Conservation (phyloP, 2,888 invertebrate species). For the Cryptophagus acutangulus region DNA sequence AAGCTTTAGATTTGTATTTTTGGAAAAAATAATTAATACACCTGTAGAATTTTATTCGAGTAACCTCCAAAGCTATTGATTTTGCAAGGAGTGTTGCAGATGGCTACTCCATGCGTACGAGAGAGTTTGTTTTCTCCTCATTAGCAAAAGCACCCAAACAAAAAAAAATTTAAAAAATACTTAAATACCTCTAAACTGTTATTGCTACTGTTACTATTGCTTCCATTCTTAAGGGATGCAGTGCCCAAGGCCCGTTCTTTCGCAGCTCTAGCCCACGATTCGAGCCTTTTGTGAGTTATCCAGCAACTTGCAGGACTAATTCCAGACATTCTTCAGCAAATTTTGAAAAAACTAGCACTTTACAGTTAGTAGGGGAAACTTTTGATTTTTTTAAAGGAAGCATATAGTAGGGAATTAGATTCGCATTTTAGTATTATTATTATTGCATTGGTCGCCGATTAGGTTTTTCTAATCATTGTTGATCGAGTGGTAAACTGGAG, state of each 20-base stretch:
- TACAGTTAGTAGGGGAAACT: conserved; percentile 1
- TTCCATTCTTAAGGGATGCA: conserved; percentile 44
- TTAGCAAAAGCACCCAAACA: too few relatives aligned
- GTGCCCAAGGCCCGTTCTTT: conserved; percentile 57
- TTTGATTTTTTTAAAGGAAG: conserved; percentile 3
- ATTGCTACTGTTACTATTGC: conserved; percentile 53
- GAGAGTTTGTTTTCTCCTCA: too few relatives aligned
- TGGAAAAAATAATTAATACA: too few relatives aligned
- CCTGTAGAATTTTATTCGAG: too few relatives aligned
- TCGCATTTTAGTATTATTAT: too few relatives aligned
- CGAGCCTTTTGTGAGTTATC: conserved; percentile 71
- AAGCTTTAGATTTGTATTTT: too few relatives aligned
- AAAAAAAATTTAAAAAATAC: too few relatives aligned
- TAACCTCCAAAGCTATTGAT: too few relatives aligned
- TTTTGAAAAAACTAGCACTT: neutral
- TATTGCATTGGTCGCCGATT: too few relatives aligned
- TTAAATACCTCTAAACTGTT: conserved; percentile 41
- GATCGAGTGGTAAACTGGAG: neutral
- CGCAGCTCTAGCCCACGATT: conserved; percentile 72
- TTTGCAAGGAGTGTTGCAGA: too few relatives aligned
- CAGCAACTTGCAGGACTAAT: conserved; percentile 70
- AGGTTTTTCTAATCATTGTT: neutral
- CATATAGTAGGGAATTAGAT: too few relatives aligned
- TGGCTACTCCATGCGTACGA: too few relatives aligned
- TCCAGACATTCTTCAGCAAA: conserved; percentile 45